Base-by-base conservation (phyloP, 2,113 vertebrate genomes). In the Cyprinodon variegatus region DNA sequence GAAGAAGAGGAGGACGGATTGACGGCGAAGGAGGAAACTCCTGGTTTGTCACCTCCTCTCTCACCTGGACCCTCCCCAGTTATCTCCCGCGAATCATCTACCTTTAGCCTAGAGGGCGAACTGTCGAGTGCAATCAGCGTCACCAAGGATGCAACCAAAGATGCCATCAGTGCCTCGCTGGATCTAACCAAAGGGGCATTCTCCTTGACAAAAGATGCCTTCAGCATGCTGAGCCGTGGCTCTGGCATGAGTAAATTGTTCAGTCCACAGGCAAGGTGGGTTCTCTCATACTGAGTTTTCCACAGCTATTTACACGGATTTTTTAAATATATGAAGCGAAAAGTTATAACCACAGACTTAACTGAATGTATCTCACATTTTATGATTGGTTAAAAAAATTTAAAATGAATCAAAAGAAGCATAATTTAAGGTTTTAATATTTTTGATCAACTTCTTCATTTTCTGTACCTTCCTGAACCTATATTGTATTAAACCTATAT, bases 111-210 rank as follows among this genome's bases (percentile, higher is more conserved):
- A 64, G 97, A 98, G 82, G 96, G 95, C 69, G 97, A 98, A 83
- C 84, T 98, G 81, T 96, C 96, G 3, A 97, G 91, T 53, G 97
- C 97, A 0, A 94, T 98, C 81, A 96, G 90, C 14, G 93, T 95
- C 89, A 98, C 97, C 46, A 98, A 96, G 90, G 97, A 96, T 3
- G 96, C 93, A 76, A 98, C 97, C 0, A 97, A 97, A 91, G 97
- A 98, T 20, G 97, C 97, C 39, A 79, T 99, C 10, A 96, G 94
- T 0, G 95, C 93, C 69, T 98, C 97, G 0, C 91, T 98, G 96
- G 97, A 96, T 85, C 92, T 99, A 87, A 99, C 97, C 85, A 99
- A 98, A 88, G 97, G 97, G 84, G 97, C 97, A 0, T 93, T 99
- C 89, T 97, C 96, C 37, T 91, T 98, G 61, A 99, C 97, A 10